These are phyloP conservation scores for Lepus europaeus DNA, from an alignment of 2,113 vertebrate genomes.

Conservation along the genomic window DNA sequence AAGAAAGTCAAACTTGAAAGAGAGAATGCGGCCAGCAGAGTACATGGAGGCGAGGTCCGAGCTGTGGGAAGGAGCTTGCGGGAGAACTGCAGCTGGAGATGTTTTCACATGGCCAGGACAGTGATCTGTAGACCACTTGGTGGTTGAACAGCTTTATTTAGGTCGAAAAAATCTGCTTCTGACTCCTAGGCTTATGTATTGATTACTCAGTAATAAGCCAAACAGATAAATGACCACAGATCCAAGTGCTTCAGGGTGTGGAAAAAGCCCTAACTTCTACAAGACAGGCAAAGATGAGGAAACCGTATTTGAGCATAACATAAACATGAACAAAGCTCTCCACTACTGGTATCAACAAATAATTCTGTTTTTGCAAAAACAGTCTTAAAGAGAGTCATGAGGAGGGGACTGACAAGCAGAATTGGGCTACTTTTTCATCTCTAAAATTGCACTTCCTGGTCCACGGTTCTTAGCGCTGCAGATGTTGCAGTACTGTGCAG, in stretches of 20 bases:
- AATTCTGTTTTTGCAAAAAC: background rate
- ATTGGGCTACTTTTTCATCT: constrained; percentile 89
- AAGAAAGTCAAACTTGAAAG: background rate
- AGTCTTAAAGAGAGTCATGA: background rate
- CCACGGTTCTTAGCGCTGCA: constrained; percentile 96
- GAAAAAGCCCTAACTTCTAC: background rate
- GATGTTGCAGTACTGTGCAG: constrained; percentile 96
- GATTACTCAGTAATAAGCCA: background rate
- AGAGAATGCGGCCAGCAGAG: background rate
- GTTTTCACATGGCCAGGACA: too few relatives aligned
- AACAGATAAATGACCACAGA: background rate
- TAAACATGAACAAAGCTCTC: background rate
- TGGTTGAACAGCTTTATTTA: background rate
- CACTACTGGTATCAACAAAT: background rate
- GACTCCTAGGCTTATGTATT: background rate
- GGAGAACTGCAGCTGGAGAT: accelerated
- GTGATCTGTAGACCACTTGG: background rate
- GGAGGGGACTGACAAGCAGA: background rate
- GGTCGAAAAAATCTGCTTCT: background rate
- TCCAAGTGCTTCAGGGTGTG: background rate
- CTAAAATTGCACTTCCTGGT: constrained; percentile 94
- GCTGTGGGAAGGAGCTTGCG: background rate
- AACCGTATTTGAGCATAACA: background rate
- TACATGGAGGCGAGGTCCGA: background rate
- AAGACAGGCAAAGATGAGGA: background rate